Evolutionary conservation across 2,888 invertebrate genomes (phyloP).

Genomic region (Drosophila nigricruria): DNA sequence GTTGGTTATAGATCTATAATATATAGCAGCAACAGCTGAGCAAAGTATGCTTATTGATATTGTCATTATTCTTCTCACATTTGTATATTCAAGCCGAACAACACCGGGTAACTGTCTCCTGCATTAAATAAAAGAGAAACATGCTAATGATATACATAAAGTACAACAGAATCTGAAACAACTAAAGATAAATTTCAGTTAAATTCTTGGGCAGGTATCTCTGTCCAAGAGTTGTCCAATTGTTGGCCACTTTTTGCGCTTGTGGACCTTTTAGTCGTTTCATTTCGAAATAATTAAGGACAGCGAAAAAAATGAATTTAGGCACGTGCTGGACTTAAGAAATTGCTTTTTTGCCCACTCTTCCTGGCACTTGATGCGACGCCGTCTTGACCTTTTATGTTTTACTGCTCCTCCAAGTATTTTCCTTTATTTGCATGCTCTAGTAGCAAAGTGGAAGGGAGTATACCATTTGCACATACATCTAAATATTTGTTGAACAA

Average conservation of each 20-base stretch:
- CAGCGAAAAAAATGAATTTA: constrained; percentile 63
- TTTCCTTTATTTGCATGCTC: constrained; percentile 11
- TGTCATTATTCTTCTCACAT: background rate
- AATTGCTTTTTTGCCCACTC: constrained; percentile 59
- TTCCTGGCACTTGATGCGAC: constrained; percentile 36
- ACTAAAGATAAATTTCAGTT: constrained; percentile 18
- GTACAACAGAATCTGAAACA: background rate
- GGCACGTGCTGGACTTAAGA: constrained; percentile 75
- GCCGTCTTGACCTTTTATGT: constrained; percentile 55
- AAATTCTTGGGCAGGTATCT: constrained; percentile 38
- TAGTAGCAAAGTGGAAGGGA: background rate
- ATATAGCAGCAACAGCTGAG: too few species aligned
- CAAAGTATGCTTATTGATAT: too few species aligned
- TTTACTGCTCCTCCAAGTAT: constrained; percentile 4
- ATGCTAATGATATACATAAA: constrained; percentile 13
- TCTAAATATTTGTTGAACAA: background rate
- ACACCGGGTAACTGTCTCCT: background rate
- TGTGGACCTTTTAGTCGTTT: constrained; percentile 52
- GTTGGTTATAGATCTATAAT: too few species aligned
- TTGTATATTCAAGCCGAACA: background rate
- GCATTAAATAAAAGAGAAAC: constrained; percentile 4
- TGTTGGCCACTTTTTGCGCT: constrained; percentile 46
- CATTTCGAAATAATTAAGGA: constrained; percentile 70
- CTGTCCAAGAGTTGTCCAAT: constrained; percentile 29
- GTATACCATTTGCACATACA: background rate